Evolutionary conservation across 1,140 invertebrate species (phyloP).

Genomic region (Drosophila guanche): DNA sequence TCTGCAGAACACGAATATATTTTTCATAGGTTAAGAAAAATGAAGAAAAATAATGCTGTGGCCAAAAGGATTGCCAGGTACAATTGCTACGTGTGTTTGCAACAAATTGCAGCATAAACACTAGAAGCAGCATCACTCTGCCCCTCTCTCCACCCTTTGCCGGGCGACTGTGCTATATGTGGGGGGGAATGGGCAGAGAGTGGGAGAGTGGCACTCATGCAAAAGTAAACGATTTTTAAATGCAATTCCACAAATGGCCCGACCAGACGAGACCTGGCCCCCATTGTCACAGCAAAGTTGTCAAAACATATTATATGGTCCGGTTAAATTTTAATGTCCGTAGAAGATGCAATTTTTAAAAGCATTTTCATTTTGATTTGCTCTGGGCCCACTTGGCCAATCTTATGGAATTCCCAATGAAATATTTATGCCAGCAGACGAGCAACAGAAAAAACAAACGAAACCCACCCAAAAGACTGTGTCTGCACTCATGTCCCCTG

Average conservation of each 20-base stretch:
- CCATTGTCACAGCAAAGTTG: slow-evolving; percentile 39
- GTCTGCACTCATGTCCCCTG: slow-evolving; percentile 21
- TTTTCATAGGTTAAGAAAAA: slow-evolving; percentile 42
- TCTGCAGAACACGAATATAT: slow-evolving; percentile 23
- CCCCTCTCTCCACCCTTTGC: not conserved
- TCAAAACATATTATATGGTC: slow-evolving; percentile 40
- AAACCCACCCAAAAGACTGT: not conserved
- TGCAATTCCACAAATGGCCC: slow-evolving; percentile 60
- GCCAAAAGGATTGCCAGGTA: slow-evolving; percentile 35
- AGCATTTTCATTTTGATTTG: slow-evolving; percentile 73
- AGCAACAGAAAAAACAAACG: slow-evolving; percentile 18
- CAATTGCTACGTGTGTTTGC: slow-evolving; percentile 48
- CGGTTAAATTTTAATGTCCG: slow-evolving; percentile 56
- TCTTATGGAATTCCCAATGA: slow-evolving; percentile 63
- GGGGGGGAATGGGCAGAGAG: too few species aligned
- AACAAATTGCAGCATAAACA: slow-evolving; percentile 58
- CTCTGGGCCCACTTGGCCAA: slow-evolving; percentile 33
- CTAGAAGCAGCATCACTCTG: slow-evolving; percentile 7
- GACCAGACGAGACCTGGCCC: slow-evolving; percentile 9
- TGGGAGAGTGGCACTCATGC: slow-evolving; percentile 36
- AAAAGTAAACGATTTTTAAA: slow-evolving; percentile 74
- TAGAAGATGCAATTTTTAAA: slow-evolving; percentile 66
- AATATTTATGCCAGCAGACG: slow-evolving; percentile 58
- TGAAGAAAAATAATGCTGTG: slow-evolving; percentile 51
- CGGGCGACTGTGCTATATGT: not conserved